Evolutionary conservation across 1,140 invertebrate genomes (phyloP), one percentile per base, ranked within the genome.

Genomic region (Drosophila kohkoa): DNA sequence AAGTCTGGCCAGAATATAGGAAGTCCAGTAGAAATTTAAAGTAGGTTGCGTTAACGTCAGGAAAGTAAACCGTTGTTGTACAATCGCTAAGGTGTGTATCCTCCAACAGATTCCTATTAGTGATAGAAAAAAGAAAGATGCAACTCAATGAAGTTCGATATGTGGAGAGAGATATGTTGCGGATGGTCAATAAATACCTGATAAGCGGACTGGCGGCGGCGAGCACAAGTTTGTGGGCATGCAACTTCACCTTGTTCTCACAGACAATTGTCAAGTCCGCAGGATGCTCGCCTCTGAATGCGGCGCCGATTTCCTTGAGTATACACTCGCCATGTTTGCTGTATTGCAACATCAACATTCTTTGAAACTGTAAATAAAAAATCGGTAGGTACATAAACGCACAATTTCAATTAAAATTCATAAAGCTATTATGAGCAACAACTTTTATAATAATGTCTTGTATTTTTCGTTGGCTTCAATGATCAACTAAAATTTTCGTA

Each of bases 291-390:
- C 96, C 96, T 82, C 95, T 94, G 93, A 96, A 97, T 94, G 96
- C 96, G 82, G 96, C 95, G 87, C 96, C 96, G 92, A 97, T 96
- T 94, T 97, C 96, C 90, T 96, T 96, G 92, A 96, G 95, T 94
- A 97, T 95, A 92, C 96, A 97, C 93, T 96, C 96, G 94, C 96
- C 96, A 94, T 97, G 96, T 94, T 97, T 97, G 93, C 96, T 96
- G 94, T 97, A 97, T 93, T 97, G 96, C 93, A 97, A 95, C 90
- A 96, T 97, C 94, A 97, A 95, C 93, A 97, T 92, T 91, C 92
- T 94, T 91, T 94, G 94, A 92, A 93, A 93, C 94, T 94, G 91
- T 3, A 93, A 93, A 15, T 28, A 43, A 7, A 57, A 48, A 28
- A 28, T 13, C 6, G 6, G 20, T 20, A 20, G 3, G 20, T 20